Evolutionary conservation across 2,797 vertebrate species (phyloP).

Genomic region (Cyclopterus lumpus): DNA sequence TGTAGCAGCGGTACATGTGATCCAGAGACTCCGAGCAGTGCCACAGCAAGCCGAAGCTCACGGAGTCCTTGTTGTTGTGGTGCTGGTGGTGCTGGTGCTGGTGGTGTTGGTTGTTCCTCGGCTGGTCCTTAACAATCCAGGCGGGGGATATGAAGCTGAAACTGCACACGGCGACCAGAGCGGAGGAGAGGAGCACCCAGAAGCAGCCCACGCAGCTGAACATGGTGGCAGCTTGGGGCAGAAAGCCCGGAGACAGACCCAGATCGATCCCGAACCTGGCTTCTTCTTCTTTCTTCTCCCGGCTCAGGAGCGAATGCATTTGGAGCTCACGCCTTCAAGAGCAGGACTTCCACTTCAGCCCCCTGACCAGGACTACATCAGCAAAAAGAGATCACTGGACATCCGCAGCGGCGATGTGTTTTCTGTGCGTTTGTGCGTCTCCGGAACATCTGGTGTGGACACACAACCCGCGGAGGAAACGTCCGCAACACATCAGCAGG

Average conservation of each 20-base stretch:
- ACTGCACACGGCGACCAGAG: constrained; percentile 88
- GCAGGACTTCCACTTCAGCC: constrained; percentile 65
- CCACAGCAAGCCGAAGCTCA: constrained; percentile 91
- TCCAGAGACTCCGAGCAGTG: constrained; percentile 89
- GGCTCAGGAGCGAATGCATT: constrained; percentile 87
- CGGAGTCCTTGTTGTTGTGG: constrained; percentile 78
- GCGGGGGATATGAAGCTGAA: constrained; percentile 91
- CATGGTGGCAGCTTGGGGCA: constrained; percentile 86
- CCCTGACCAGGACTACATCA: constrained; percentile 54
- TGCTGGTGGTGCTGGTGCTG: constrained; percentile 34
- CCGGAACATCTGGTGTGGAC: constrained; percentile 56
- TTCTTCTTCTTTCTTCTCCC: constrained; percentile 85
- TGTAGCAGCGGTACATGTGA: constrained; percentile 87
- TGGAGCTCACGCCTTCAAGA: constrained; percentile 79
- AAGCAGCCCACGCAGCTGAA: constrained; percentile 93
- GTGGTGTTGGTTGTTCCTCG: constrained; percentile 64
- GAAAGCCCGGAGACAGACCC: constrained; percentile 78
- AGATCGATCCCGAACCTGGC: constrained; percentile 80
- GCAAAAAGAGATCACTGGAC: constrained; percentile 34
- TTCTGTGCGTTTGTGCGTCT: not conserved
- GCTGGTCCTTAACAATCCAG: constrained; percentile 88
- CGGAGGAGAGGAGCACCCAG: constrained; percentile 91
- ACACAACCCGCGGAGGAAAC: constrained; percentile 9
- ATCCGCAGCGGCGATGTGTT: constrained; percentile 30
- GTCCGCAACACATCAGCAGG: constrained; percentile 25